Conservation (phyloP, 1,140 invertebrate species). For the Penaeus indicus region DNA sequence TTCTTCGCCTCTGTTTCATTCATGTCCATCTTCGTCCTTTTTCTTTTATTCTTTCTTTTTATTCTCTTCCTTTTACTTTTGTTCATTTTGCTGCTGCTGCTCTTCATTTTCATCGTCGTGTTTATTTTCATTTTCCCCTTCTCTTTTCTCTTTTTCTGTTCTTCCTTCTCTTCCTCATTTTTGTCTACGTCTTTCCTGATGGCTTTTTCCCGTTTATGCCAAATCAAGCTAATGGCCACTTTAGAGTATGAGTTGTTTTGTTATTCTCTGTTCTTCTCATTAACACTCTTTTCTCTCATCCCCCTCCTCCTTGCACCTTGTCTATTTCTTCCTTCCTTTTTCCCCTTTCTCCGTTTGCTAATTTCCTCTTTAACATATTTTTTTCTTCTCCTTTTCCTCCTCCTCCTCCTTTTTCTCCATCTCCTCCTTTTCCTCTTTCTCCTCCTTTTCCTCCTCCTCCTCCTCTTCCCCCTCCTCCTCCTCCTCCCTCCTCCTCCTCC, state of each 20-base stretch:
- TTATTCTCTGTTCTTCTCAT: too few species aligned
- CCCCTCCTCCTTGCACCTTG: too few species aligned
- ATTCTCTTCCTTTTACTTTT: background rate
- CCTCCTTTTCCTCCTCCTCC: background rate
- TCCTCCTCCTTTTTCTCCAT: background rate
- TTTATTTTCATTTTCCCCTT: background rate
- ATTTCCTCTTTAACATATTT: background rate
- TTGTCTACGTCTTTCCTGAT: background rate
- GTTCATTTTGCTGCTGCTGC: background rate
- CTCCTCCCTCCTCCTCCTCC: background rate
- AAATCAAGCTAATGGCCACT: too few species aligned
- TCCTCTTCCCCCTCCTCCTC: background rate
- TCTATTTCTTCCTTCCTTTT: background rate
- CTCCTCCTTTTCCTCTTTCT: background rate
- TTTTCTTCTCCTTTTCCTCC: background rate
- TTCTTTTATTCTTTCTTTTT: background rate
- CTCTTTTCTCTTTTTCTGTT: background rate
- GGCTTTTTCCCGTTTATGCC: too few species aligned
- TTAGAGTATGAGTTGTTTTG: too few species aligned
- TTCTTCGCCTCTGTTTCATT: background rate
- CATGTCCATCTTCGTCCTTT: background rate
- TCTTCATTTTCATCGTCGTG: background rate
- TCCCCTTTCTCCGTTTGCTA: background rate
- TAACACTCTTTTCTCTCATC: too few species aligned
- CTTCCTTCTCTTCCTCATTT: background rate